These are phyloP conservation scores for Aquatica leii DNA, from an alignment of 2,888 invertebrate genomes.

Conservation along the genomic window DNA sequence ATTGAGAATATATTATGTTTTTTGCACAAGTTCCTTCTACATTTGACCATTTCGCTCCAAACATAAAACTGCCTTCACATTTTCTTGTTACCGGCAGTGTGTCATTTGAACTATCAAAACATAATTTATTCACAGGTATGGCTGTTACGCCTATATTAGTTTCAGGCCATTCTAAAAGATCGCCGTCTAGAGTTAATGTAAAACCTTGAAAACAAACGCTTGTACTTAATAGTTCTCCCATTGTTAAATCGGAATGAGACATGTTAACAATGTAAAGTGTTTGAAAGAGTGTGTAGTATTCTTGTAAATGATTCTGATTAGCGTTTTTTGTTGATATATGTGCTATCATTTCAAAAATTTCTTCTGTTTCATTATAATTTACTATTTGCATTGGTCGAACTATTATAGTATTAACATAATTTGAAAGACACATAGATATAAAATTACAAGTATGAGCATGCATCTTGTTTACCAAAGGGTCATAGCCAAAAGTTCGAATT, in stretches of 20 bases:
- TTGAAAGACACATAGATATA: neutral
- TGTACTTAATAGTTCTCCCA: neutral
- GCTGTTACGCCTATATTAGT: constrained; percentile 62
- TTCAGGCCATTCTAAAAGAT: constrained; percentile 56
- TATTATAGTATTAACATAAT: neutral
- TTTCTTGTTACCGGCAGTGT: constrained; percentile 63
- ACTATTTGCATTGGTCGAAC: constrained; percentile 13
- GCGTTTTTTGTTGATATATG: constrained; percentile 17
- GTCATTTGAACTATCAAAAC: constrained; percentile 63
- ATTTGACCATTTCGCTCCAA: constrained; percentile 65
- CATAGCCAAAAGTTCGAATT: neutral
- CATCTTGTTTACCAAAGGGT: constrained; percentile 4
- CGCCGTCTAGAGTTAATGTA: constrained; percentile 8
- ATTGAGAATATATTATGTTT: constrained; percentile 17
- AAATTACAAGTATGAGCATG: neutral
- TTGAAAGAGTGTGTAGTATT: neutral
- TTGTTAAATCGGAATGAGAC: neutral
- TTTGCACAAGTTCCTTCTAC: constrained; percentile 45
- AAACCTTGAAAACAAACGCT: constrained; percentile 1
- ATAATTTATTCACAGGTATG: constrained; percentile 63
- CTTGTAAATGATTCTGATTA: neutral
- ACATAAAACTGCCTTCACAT: constrained; percentile 65
- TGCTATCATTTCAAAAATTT: constrained; percentile 3
- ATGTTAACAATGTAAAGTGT: neutral
- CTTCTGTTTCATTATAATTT: neutral